A percentile compares a stretch with the other conserved stretches of the same genome.
Evolutionary conservation across 2,797 vertebrate species (phyloP).

Genomic region (Chromobotia macracanthus): DNA sequence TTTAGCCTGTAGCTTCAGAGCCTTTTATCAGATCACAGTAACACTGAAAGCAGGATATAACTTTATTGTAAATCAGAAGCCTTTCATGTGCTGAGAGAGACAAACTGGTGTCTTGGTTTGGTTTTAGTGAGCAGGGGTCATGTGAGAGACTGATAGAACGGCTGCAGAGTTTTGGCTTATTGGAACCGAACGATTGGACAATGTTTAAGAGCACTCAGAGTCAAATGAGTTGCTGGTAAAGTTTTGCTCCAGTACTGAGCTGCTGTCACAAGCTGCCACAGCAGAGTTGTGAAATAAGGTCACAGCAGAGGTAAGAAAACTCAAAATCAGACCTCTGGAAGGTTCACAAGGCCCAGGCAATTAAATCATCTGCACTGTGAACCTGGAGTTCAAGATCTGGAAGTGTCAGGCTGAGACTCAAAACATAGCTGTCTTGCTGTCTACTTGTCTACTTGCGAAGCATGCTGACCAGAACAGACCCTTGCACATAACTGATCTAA

Average conservation of each 20-base stretch:
- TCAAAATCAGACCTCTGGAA: background rate
- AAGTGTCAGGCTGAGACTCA: background rate
- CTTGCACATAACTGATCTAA: background rate
- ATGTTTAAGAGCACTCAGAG: background rate
- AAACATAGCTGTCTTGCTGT: background rate
- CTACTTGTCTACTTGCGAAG: background rate
- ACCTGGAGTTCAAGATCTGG: background rate
- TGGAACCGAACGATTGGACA: conserved; percentile 60
- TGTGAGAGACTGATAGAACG: too few species aligned
- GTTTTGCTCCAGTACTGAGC: background rate
- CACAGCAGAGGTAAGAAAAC: background rate
- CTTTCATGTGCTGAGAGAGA: conserved; percentile 94
- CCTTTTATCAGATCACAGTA: conserved; percentile 99
- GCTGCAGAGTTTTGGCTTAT: conserved; percentile 77
- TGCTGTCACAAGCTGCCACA: background rate
- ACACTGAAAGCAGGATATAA: conserved; percentile 81
- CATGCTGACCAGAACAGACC: background rate
- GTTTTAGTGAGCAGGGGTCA: conserved; percentile 81
- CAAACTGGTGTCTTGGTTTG: conserved; percentile 80
- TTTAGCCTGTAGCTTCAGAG: conserved; percentile 98
- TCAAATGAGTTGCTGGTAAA: too few species aligned
- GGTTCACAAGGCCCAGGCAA: background rate
- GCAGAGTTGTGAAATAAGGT: background rate
- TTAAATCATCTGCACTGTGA: background rate
- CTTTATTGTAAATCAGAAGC: conserved; percentile 91